Conservation (phyloP, 2,797 vertebrate species). For the Parambassis ranga region DNA sequence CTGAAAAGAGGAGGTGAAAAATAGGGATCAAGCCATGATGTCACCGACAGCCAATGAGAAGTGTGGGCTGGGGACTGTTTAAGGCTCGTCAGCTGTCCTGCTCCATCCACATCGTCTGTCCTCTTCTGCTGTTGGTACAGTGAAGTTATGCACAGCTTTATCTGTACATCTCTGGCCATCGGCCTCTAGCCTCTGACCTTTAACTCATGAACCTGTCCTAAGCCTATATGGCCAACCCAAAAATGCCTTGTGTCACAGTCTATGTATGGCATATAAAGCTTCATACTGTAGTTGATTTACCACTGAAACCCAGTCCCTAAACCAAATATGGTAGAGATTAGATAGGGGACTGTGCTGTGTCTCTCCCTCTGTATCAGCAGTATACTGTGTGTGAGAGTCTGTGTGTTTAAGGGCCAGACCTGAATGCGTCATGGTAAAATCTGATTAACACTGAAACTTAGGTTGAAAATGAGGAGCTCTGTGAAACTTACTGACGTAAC, state of each 20-base stretch:
- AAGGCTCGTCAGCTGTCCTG: constrained; percentile 72
- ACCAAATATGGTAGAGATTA: constrained; percentile 44
- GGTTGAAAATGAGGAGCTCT: constrained; percentile 22
- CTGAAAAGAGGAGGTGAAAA: constrained; percentile 65
- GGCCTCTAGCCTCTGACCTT: constrained; percentile 10
- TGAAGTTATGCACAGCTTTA: constrained; percentile 29
- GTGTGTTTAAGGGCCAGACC: constrained; percentile 32
- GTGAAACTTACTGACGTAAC: constrained; percentile 54
- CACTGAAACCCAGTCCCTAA: constrained; percentile 5
- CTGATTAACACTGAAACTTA: constrained; percentile 47
- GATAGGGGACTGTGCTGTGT: constrained; percentile 16
- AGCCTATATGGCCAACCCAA: neutral
- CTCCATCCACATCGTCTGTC: constrained; percentile 50
- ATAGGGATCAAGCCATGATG: constrained; percentile 81
- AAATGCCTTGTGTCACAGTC: neutral
- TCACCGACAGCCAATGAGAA: constrained; percentile 80
- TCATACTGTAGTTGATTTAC: constrained; percentile 16
- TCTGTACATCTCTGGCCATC: constrained; percentile 9
- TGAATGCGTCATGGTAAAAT: constrained; percentile 49
- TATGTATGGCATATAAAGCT: neutral
- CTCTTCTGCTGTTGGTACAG: constrained; percentile 35
- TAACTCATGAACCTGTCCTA: constrained; percentile 2
- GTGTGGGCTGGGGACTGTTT: constrained; percentile 66
- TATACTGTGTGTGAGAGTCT: constrained; percentile 13
- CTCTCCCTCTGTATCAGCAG: constrained; percentile 20